These are phyloP conservation scores for Molossus molossus DNA, from an alignment of 2,797 vertebrate species.

Conservation along the genomic window DNA sequence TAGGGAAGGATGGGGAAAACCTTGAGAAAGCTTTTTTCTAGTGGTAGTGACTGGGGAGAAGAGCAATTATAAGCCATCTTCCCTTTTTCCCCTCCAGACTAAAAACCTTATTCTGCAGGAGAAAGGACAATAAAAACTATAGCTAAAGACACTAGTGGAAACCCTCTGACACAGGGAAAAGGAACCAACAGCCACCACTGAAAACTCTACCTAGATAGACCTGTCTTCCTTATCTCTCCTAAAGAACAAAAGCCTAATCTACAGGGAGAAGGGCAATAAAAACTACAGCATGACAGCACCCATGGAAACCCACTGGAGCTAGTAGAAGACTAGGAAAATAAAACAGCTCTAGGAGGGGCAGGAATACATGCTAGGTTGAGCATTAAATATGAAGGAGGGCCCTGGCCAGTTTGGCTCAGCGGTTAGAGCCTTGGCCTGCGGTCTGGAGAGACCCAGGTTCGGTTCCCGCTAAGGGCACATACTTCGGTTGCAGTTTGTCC, in stretches of 20 bases:
- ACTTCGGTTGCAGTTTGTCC: no score
- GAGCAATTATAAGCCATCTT: conserved; percentile 19
- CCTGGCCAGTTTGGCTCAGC: no score
- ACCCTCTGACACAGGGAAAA: not conserved
- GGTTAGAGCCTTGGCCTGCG: no score
- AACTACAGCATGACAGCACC: not conserved
- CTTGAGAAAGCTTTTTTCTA: not conserved
- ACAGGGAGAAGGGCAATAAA: not conserved
- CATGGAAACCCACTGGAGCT: conserved; percentile 1
- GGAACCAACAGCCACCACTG: not conserved
- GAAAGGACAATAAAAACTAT: not conserved
- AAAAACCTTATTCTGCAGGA: conserved; percentile 14
- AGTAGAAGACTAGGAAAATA: not conserved
- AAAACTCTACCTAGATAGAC: not conserved
- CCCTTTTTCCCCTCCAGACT: not conserved
- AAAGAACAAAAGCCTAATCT: conserved; percentile 15
- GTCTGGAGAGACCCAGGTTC: no score
- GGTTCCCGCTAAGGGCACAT: no score
- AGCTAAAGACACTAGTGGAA: conserved; percentile 31
- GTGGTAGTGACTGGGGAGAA: not conserved
- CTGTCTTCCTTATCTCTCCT: not conserved
- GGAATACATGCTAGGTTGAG: not conserved
- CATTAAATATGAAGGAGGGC: not conserved
- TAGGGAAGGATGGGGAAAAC: not conserved
- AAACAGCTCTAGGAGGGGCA: not conserved